A percentile compares a stretch with the other conserved stretches of the same genome.
Evolutionary conservation across 2,797 vertebrate genomes (phyloP).

Genomic region (Protonibea diacanthus): DNA sequence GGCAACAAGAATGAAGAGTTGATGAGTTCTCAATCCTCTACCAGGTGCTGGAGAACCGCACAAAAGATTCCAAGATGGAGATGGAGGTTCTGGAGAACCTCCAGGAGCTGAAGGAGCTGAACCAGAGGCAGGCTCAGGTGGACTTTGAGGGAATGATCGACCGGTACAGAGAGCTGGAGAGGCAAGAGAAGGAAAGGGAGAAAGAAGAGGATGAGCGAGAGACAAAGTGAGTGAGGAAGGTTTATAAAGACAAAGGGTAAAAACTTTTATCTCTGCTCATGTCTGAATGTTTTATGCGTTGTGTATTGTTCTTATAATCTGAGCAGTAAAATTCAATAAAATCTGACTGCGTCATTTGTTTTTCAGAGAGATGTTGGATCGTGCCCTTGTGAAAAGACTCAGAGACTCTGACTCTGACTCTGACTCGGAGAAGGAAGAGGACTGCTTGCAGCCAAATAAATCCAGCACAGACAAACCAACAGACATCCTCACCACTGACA

Average conservation of each 20-base stretch:
- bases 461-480: slow-evolving; percentile 74
- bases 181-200: slow-evolving; percentile 84
- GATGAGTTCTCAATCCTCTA: background rate
- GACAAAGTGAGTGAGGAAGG: slow-evolving; percentile 85
- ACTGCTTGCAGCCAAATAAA: slow-evolving; percentile 69
- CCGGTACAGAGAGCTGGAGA: slow-evolving; percentile 89
- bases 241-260: background rate
- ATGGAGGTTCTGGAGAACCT: slow-evolving; percentile 99
- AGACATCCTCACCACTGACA: slow-evolving; percentile 82
- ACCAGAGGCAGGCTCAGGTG: slow-evolving; percentile 95
- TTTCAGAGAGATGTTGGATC: slow-evolving; percentile 90
- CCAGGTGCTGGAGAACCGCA: slow-evolving; percentile 96
- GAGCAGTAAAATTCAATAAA: background rate
- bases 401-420: slow-evolving; percentile 90
- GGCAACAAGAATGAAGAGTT: background rate
- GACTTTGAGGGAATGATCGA: slow-evolving; percentile 96
- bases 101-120: slow-evolving; percentile 97
- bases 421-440: slow-evolving; percentile 87
- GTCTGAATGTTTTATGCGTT: background rate
- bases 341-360: background rate
- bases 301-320: background rate
- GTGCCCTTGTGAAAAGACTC: slow-evolving; percentile 86
- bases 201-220: slow-evolving; percentile 94
- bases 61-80: slow-evolving; percentile 97
- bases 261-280: background rate